phyloP scores from a whole-genome alignment of 2,888 invertebrate species.

The Drosophila formosana region DNA sequence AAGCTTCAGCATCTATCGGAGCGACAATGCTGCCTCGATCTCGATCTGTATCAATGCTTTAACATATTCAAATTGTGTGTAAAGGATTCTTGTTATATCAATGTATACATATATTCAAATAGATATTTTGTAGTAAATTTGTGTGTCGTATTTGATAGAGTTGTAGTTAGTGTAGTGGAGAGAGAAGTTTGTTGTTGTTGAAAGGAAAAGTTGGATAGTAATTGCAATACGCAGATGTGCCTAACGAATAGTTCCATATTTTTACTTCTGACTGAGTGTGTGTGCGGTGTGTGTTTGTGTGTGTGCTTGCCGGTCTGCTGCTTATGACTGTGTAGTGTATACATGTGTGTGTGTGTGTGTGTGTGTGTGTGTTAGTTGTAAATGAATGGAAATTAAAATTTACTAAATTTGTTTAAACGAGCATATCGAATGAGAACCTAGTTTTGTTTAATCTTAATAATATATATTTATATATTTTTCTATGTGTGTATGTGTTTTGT shows the following conservation, averaged over 20 bases:
- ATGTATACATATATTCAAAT: conserved; percentile 29
- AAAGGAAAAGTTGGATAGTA: conserved; percentile 14
- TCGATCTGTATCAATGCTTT: conserved; percentile 10
- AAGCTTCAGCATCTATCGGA: conserved; percentile 31
- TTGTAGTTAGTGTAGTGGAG: conserved; percentile 10
- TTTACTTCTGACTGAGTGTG: conserved; percentile 1
- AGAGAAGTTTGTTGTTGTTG: conserved; percentile 18
- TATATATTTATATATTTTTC: conserved; percentile 41
- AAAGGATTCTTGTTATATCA: conserved; percentile 26
- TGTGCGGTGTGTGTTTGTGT: conserved; percentile 7
- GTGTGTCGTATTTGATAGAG: conserved; percentile 31
- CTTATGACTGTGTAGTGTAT: conserved; percentile 11
- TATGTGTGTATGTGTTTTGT: conserved; percentile 15
- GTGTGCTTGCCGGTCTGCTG: conserved; percentile 30
- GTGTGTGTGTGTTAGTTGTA: conserved; percentile 6
- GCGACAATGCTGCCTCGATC: conserved; percentile 13
- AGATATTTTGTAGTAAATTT: conserved; percentile 34
- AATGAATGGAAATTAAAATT: conserved; percentile 23
- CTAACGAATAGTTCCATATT: conserved; percentile 15
- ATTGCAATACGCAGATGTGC: conserved; percentile 7
- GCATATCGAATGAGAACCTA: conserved; percentile 49
- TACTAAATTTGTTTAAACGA: conserved; percentile 9
- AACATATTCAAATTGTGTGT: conserved; percentile 35
- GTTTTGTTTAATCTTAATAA: conserved; percentile 50
- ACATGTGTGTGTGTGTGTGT: neutral